Evolutionary conservation across 2,888 invertebrate genomes (phyloP).

Genomic region (Stenotaenia linearis): DNA sequence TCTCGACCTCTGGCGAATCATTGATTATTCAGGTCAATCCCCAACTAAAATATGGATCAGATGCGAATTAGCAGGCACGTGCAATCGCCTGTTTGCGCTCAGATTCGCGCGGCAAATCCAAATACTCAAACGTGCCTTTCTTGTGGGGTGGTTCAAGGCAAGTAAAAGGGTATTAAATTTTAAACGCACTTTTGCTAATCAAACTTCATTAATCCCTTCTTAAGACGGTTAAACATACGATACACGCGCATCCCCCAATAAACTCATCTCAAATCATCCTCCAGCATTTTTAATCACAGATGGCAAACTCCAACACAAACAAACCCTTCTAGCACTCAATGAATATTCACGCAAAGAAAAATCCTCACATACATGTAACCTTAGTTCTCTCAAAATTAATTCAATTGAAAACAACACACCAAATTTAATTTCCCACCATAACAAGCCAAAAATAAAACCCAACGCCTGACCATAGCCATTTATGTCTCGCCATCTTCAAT

Average conservation of each 20-base stretch:
- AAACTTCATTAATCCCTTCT: neutral
- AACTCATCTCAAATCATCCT: neutral
- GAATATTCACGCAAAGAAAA: neutral
- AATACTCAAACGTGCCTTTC: neutral
- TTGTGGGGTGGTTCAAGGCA: neutral
- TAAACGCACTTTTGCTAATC: slow-evolving; percentile 9
- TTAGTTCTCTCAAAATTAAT: neutral
- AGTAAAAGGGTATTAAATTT: neutral
- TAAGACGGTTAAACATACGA: slow-evolving; percentile 3
- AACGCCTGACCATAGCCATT: neutral
- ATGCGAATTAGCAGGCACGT: neutral
- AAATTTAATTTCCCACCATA: neutral
- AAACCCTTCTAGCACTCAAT: neutral
- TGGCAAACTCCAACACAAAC: neutral
- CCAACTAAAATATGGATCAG: neutral
- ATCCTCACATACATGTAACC: neutral
- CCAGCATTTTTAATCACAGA: slow-evolving; percentile 1
- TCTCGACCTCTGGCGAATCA: neutral
- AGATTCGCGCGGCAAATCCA: neutral
- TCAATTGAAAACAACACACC: neutral
- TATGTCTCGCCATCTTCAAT: neutral
- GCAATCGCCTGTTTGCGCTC: neutral
- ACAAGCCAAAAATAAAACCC: neutral
- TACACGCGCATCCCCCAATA: too few relatives aligned
- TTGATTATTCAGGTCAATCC: neutral